Evolutionary conservation across 1,140 invertebrate species (phyloP), one percentile per base, ranked within the genome.

Genomic region (Bombus vancouverensis): DNA sequence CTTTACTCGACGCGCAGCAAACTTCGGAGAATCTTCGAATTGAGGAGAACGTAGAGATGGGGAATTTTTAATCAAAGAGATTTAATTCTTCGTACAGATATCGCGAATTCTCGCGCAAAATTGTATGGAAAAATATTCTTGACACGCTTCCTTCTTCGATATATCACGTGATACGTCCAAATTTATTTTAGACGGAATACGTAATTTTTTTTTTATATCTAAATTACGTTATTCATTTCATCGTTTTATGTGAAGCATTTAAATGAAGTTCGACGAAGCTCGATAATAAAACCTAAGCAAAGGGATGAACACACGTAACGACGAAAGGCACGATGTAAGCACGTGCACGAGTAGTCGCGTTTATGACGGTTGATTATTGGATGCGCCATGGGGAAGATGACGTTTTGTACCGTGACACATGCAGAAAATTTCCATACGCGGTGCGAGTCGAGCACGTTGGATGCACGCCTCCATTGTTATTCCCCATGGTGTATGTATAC

Each of bases 391-490:
- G 6, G 25, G 25, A 73, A 28, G 62, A 76, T 62, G 79, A 86
- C 84, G 79, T 86, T 76, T 82, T 47, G 39, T 65, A 59, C 62
- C 47, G 37, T 71, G 84, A 74, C 84, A 86, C 79, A 73, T 71
- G 84, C 62, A 82, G 79, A 86, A 76, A 86, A 76, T 86, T 86
- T 80, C 32, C 44, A 72, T 81, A 75, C 62, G 32, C 25, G 32
- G n/a, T 39, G 32, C 44, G 42, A 74, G 34, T 39, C 44, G 71
- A 10, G 47, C 81, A 75, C 75, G 39, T 32, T 28, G 25, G 15
- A 66, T 75, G 39, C 42, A 75, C 72, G 25, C 18, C 34, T 62
- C 42, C 18, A 66, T 83, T 75, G 42, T 25, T 34, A 53, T 83
- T 62, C 42, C 6, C 13, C 68, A 71, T 73, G 42, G 6, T 53